Conservation (phyloP, 2,888 invertebrate species). For the Malachius bipustulatus region DNA sequence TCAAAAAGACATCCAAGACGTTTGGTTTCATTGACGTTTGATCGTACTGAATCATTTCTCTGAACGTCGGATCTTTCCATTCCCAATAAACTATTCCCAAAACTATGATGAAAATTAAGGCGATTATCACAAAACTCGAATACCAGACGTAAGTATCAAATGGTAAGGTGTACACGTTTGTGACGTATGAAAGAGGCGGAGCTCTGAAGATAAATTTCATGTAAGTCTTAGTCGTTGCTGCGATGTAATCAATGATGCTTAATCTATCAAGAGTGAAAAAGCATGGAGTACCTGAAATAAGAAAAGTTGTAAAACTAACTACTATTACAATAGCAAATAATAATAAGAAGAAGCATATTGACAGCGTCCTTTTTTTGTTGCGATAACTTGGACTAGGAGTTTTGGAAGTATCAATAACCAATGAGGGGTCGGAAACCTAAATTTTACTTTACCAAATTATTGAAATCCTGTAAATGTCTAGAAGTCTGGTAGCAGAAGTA, state of each 20-base stretch:
- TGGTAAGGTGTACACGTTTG: slow-evolving; percentile 54
- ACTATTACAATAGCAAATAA: no score
- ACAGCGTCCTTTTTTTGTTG: no score
- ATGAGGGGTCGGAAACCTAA: no score
- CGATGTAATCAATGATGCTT: slow-evolving; percentile 41
- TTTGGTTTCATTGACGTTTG: slow-evolving; percentile 11
- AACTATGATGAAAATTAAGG: slow-evolving; percentile 7
- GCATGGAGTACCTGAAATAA: slow-evolving; percentile 33
- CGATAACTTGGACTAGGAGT: no score
- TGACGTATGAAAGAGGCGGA: slow-evolving; percentile 51
- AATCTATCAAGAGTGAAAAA: slow-evolving; percentile 32
- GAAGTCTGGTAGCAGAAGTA: no score
- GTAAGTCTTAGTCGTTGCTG: slow-evolving; percentile 42
- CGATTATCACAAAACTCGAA: slow-evolving; percentile 41
- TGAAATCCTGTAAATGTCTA: no score
- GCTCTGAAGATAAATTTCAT: slow-evolving; percentile 52
- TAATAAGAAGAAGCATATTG: no score
- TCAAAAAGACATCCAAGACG: slow-evolving; percentile 24
- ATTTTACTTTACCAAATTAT: no score
- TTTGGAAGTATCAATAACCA: no score
- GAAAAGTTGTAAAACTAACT: no score
- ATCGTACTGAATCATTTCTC: slow-evolving; percentile 4
- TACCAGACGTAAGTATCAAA: slow-evolving; percentile 54
- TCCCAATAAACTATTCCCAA: slow-evolving; percentile 11
- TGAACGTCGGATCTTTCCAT: slow-evolving; percentile 10